Conservation (phyloP, 2,113 vertebrate genomes). For the Phycodurus eques region DNA sequence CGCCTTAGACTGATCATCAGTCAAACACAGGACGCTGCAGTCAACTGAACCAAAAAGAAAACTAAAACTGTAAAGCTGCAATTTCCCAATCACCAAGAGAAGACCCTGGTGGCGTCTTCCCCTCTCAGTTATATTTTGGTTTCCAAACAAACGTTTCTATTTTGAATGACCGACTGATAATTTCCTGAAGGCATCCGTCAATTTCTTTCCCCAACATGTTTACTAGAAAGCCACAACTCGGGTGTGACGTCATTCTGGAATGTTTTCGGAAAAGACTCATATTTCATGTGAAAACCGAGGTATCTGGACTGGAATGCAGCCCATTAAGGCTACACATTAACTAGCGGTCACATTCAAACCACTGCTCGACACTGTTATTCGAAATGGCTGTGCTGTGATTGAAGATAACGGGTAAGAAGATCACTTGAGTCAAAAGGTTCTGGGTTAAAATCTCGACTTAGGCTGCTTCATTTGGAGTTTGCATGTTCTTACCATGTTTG, state of each 20-base stretch:
- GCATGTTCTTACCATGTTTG: neutral
- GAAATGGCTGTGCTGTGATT: neutral
- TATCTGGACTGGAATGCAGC: neutral
- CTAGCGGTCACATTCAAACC: neutral
- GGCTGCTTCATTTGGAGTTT: neutral
- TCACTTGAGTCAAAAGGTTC: neutral
- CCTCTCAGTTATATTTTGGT: conserved; percentile 1
- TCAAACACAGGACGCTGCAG: neutral
- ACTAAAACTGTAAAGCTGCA: neutral
- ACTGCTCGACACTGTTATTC: neutral
- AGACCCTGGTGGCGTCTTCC: neutral
- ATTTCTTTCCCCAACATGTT: neutral
- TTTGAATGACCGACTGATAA: neutral
- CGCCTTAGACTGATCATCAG: neutral
- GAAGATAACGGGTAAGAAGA: neutral
- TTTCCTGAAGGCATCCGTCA: conserved; percentile 1
- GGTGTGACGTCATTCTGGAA: neutral
- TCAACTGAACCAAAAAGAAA: neutral
- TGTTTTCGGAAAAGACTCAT: conserved; percentile 1
- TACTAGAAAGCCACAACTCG: neutral
- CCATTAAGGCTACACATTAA: neutral
- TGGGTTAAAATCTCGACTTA: neutral
- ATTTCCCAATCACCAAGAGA: neutral
- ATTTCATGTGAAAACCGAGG: neutral
- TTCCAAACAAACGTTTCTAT: neutral